Conservation (phyloP, 1,140 invertebrate species). For the Sarcophaga peregrina region DNA sequence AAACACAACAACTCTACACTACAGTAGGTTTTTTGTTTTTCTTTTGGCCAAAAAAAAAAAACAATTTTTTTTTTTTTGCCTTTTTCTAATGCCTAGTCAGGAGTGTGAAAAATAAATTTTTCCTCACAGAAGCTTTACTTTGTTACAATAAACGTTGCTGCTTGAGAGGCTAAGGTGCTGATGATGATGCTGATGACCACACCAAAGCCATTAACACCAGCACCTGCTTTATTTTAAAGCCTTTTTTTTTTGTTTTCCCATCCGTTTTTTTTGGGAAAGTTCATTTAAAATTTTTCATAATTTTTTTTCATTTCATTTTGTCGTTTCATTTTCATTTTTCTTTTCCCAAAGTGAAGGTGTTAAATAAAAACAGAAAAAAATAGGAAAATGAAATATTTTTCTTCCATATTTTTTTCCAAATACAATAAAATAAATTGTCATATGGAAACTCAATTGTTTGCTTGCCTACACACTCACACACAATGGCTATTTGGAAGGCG, state of each 20-base stretch:
- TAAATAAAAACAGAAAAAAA: too few species aligned
- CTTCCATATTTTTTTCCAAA: background rate
- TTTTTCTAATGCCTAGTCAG: background rate
- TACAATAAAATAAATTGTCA: background rate
- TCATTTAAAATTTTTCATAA: too few species aligned
- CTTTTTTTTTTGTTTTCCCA: too few species aligned
- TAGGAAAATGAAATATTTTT: too few species aligned
- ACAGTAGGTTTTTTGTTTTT: too few species aligned
- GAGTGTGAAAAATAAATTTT: background rate
- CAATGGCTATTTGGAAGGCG: too few species aligned
- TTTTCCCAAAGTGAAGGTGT: conserved; percentile 1
- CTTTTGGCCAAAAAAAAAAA: too few species aligned
- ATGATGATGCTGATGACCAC: background rate
- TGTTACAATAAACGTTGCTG: background rate
- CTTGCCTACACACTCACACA: background rate
- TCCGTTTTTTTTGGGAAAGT: too few species aligned
- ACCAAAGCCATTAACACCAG: background rate
- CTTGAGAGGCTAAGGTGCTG: too few species aligned
- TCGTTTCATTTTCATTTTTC: background rate
- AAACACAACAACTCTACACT: background rate
- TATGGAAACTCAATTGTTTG: too few species aligned
- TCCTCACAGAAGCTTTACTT: background rate
- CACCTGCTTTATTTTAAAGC: background rate
- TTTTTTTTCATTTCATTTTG: too few species aligned
- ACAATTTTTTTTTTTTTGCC: background rate